Evolutionary conservation across 1,140 invertebrate genomes (phyloP).

Genomic region (Drosophila nannoptera): DNA sequence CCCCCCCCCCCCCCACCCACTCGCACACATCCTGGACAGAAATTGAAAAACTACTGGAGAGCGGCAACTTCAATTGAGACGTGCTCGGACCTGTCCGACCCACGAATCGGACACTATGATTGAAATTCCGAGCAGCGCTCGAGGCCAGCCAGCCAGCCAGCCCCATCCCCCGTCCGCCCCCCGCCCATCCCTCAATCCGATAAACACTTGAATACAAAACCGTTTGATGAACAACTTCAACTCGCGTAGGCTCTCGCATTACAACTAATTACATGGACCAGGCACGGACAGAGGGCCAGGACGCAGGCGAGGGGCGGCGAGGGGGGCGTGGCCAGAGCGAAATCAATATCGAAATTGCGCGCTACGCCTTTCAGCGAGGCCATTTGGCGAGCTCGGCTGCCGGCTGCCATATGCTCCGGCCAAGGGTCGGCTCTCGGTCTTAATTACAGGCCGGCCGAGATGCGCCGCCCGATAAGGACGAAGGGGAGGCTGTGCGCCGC

Average conservation of each 20-base stretch:
- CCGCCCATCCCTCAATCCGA: slow-evolving; percentile 17
- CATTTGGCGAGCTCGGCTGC: slow-evolving; percentile 6
- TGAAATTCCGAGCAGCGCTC: slow-evolving; percentile 42
- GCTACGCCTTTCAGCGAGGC: slow-evolving; percentile 34
- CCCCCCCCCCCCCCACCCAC: no score
- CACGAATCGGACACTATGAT: slow-evolving; percentile 26
- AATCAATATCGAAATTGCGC: slow-evolving; percentile 27
- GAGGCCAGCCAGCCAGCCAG: not conserved
- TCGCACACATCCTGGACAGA: slow-evolving; percentile 42
- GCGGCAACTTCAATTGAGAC: slow-evolving; percentile 49
- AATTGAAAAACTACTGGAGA: slow-evolving; percentile 51
- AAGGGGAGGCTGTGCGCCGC: slow-evolving; percentile 17
- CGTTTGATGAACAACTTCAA: slow-evolving; percentile 13
- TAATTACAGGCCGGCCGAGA: slow-evolving; percentile 31
- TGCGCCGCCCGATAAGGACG: slow-evolving; percentile 13
- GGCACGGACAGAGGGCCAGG: not conserved
- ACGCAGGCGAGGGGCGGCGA: no score
- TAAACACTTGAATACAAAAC: slow-evolving; percentile 16
- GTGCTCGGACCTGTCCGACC: slow-evolving; percentile 27
- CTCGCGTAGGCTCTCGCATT: slow-evolving; percentile 18
- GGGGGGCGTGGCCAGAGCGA: not conserved
- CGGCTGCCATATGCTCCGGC: slow-evolving; percentile 26
- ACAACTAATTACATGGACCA: slow-evolving; percentile 37
- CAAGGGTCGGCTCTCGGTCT: slow-evolving; percentile 11
- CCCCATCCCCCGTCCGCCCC: not conserved